Evolutionary conservation across 2,888 invertebrate genomes (phyloP), one percentile per base, ranked within the genome.

Genomic region (Caenorhabditis afra): DNA sequence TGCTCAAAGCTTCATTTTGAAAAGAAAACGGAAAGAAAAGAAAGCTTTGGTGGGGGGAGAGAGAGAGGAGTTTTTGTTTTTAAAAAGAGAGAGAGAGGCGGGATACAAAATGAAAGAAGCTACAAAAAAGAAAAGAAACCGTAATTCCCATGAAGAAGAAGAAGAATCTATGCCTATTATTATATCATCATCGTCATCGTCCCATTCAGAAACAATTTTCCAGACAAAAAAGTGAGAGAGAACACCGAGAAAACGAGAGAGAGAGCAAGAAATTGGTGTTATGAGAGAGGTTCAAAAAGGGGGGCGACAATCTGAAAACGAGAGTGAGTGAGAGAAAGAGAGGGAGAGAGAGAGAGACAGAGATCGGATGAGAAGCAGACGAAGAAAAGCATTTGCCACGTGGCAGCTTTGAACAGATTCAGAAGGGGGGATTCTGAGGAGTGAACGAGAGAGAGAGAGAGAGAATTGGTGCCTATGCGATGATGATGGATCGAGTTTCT

Each of bases 341-440:
- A 50, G 41, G 22, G 18, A 35, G 41, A 8, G 53, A 14, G 10
- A 67, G 14, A 39, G 11, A 12, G 49, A 18, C 37, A 65, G 74
- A 74, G 74, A 73, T 73, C 68, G 44, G 41, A 20, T 3, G 16
- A 16, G 58, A 58, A 57, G 64, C 62, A 67, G 45, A 66, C 55
- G 41, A 14, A 73, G n/a, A n/a, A 74, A 74, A 74, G 67, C 73
- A 79, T 73, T 67, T 58, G 52, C 67, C 7, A 68, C n/a, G n/a
- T n/a, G n/a, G 68, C 67, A 68, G 66, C 67, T 66, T 68, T 68
- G 74, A 74, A 65, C 68, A 45, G 41, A 47, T 41, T 68, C 59
- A 70, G 58, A 20, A 14, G 14, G 47, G 57, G 10, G 45, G 58
- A 58, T 10, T 20, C 55, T 55, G 65, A 65, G 55, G 52, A 44